Base-by-base conservation (phyloP, 2,113 vertebrate genomes). In the Chiloscyllium plagiosum region DNA sequence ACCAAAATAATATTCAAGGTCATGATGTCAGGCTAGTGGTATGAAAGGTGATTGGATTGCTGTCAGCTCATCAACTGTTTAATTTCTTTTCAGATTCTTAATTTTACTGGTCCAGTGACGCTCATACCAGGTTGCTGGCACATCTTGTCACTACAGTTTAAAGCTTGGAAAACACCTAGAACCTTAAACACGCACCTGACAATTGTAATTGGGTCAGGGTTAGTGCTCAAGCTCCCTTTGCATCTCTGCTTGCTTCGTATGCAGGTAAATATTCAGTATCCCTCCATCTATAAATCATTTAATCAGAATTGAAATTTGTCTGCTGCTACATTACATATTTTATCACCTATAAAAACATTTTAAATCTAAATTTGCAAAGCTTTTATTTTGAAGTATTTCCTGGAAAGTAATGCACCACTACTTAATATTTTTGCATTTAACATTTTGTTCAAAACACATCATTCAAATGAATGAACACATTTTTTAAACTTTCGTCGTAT, bases 41-140 rank as follows among this genome's bases (percentile, higher is more conserved):
- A 37, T 83, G 80, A 42, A 83, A 83, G 42, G 42, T 42, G 19
- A 83, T 47, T 83, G 17, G 19, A 37, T 42, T 83, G 37, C 37
- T 47, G 80, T 42, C 80, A 47, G 20, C 80, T 90, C 87, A 90
- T 33, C 50, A 61, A 0, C 0, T 97, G 96, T 96, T 97, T 96
- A 96, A 83, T 97, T 83, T 96, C 12, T 12, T 96, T 97, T 96
- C 96, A 99, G 99, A 97, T 99, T 97, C 96, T 98, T 97, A 98
- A 99, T 97, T 98, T 99, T 95, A 98, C 97, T 33, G 96, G 97
- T 96, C 98, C 98, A 70, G 97, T 98, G 97, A 97, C 96, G 50
- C 97, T 99, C 97, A 97, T 98, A 96, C 98, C 98, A 96, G 98
- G 98, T 96, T 99, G 98, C 97, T 99, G 99, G 99, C 98, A 97